phyloP scores from a whole-genome alignment of 2,797 vertebrate genomes.

The Sebastiscus tertius region DNA sequence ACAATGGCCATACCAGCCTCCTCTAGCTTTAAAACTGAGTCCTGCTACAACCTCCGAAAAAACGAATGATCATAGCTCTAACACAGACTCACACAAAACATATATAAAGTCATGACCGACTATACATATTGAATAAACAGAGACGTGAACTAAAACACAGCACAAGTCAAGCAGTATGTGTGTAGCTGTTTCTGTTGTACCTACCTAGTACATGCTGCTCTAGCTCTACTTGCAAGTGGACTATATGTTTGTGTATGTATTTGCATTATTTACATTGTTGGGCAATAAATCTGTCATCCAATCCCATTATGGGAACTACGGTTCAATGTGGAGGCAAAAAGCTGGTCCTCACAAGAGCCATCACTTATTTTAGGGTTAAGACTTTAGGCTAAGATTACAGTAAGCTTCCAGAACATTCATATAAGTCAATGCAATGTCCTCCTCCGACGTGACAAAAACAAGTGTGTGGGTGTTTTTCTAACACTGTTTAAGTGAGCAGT shows the following conservation, averaged over 20 bases:
- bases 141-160: neutral
- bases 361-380: neutral
- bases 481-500: constrained; percentile 36
- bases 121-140: neutral
- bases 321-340: too few relatives aligned
- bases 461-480: neutral
- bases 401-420: neutral
- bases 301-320: neutral
- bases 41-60: fast-evolving
- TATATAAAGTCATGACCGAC: neutral
- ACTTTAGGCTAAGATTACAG: neutral
- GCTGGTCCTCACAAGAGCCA: neutral
- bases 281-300: neutral
- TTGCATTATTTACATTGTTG: neutral
- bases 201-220: neutral
- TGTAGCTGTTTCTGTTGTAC: neutral
- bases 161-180: neutral
- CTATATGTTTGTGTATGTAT: neutral
- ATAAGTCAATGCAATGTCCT: neutral
- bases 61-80: too few relatives aligned
- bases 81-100: neutral
- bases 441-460: constrained; percentile 4
- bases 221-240: neutral
- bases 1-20: too few relatives aligned
- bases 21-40: too few relatives aligned